Evolutionary conservation across 2,888 invertebrate genomes (phyloP).

Genomic region (Acheta domesticus): DNA sequence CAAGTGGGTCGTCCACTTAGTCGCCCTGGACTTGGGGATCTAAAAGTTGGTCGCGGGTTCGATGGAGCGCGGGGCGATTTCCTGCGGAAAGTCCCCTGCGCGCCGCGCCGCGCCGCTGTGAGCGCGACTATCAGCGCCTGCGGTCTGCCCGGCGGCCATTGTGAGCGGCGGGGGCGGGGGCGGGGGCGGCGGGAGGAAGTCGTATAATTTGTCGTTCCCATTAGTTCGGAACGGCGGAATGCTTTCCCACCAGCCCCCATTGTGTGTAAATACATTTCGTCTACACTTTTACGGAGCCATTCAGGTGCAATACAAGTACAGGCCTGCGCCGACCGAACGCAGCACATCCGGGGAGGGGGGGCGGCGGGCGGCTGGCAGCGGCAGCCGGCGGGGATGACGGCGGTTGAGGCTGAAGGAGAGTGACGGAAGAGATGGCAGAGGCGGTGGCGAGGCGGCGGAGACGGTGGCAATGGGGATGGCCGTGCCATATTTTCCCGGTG

Average conservation of each 20-base stretch:
- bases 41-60: too few species aligned
- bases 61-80: too few species aligned
- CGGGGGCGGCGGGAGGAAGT: background rate
- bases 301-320: background rate
- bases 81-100: too few species aligned
- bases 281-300: slow-evolving; percentile 18
- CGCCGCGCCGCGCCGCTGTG: too few species aligned
- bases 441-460: background rate
- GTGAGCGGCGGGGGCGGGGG: background rate
- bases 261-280: slow-evolving; percentile 18
- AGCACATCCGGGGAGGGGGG: background rate
- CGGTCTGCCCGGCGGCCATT: background rate
- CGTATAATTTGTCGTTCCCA: slow-evolving; percentile 18
- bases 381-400: background rate
- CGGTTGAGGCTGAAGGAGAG: background rate
- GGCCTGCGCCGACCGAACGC: background rate
- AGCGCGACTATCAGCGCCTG: too few species aligned
- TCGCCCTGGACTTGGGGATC: too few species aligned
- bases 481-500: too few species aligned
- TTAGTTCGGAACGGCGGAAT: slow-evolving; percentile 10
- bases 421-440: background rate
- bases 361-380: background rate
- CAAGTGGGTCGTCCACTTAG: too few species aligned
- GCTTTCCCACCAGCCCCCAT: slow-evolving; percentile 18
- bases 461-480: too few species aligned